These are phyloP conservation scores for Oreochromis niloticus DNA, from an alignment of 2,113 vertebrate genomes.

Conservation along the genomic window DNA sequence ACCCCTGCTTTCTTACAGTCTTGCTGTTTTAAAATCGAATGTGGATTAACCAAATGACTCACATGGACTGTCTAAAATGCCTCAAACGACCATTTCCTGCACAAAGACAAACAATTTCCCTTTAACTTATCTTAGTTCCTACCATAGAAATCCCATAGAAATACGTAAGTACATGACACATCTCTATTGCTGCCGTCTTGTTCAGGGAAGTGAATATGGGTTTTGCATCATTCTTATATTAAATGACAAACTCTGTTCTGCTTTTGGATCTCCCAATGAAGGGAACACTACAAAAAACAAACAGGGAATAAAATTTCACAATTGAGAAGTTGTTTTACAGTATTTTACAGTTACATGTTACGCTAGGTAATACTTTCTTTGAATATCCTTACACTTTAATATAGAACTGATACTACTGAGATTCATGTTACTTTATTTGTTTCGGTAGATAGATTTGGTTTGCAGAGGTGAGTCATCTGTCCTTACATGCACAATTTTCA, in stretches of 20 bases:
- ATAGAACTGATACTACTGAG: not conserved
- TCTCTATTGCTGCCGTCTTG: no score
- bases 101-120: not conserved
- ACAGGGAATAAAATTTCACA: not conserved
- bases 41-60: not conserved
- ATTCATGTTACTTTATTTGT: not conserved
- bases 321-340: not conserved
- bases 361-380: not conserved
- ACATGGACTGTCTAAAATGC: not conserved
- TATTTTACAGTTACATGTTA: not conserved
- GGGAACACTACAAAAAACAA: not conserved
- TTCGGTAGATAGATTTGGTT: not conserved
- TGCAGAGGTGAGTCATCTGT: not conserved
- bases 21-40: not conserved
- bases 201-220: not conserved
- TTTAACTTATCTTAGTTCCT: not conserved
- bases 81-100: not conserved
- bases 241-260: not conserved
- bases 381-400: not conserved
- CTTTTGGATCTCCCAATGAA: not conserved
- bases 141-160: not conserved
- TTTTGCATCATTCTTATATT: not conserved
- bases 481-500: not conserved
- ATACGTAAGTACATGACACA: not conserved
- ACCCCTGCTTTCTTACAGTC: not conserved